Conservation (phyloP, 2,113 vertebrate species). For the Chaetura pelagica region DNA sequence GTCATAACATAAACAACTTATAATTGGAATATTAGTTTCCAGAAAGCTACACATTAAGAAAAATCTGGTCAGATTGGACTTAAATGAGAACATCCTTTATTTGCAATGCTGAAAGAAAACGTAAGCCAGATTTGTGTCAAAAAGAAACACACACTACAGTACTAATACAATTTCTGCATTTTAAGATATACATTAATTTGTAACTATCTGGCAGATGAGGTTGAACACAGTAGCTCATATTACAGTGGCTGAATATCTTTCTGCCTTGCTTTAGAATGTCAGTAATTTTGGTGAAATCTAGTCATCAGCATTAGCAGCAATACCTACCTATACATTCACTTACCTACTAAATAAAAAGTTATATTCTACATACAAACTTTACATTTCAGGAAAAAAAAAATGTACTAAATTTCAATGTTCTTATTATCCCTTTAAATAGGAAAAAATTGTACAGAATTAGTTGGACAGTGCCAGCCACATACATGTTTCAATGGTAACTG, state of each 20-base stretch:
- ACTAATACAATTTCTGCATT: neutral
- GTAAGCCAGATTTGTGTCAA: neutral
- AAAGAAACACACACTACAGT: neutral
- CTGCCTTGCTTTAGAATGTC: neutral
- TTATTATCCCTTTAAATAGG: slow-evolving; percentile 60
- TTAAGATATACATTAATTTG: neutral
- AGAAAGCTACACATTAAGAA: slow-evolving; percentile 1
- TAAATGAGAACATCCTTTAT: neutral
- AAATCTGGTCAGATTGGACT: neutral
- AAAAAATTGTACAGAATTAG: slow-evolving; percentile 82
- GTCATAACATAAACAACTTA: neutral
- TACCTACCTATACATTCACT: neutral
- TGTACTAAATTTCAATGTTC: neutral
- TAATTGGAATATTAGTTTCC: neutral
- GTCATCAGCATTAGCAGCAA: rapidly evolving
- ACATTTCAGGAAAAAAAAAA: neutral
- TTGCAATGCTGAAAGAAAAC: neutral
- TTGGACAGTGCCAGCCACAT: slow-evolving; percentile 75
- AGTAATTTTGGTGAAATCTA: neutral
- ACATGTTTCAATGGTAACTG: slow-evolving; percentile 78
- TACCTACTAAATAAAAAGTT: neutral
- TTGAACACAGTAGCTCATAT: neutral
- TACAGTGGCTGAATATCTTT: neutral
- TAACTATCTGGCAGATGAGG: neutral
- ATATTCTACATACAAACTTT: neutral